These are phyloP conservation scores for Fratercula arctica DNA, from an alignment of 2,797 vertebrate species.

Conservation along the genomic window DNA sequence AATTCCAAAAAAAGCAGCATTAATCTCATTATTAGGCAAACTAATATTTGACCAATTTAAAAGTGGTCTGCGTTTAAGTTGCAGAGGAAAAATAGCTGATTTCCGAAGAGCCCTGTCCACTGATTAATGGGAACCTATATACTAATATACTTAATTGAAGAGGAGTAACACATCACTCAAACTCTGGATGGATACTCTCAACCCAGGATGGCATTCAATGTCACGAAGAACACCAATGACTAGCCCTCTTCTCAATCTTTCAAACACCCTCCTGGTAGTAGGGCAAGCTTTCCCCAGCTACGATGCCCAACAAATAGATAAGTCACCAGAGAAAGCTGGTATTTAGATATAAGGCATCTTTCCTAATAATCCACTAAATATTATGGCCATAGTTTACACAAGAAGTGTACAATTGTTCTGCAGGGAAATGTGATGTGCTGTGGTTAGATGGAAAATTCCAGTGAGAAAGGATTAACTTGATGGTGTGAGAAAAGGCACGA, in stretches of 20 bases:
- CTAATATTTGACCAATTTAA: background rate
- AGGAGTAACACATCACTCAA: background rate
- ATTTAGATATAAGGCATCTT: background rate
- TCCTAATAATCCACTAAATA: background rate
- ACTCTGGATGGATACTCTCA: background rate
- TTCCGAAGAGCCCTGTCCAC: background rate
- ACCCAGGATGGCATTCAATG: background rate
- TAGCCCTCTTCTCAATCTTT: background rate
- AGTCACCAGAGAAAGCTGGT: background rate
- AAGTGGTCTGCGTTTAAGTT: background rate
- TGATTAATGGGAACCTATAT: background rate
- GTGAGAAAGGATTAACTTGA: background rate
- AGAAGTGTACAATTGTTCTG: background rate
- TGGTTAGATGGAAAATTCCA: background rate
- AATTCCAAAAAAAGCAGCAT: background rate
- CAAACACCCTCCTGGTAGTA: background rate
- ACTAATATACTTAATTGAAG: background rate
- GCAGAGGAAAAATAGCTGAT: background rate
- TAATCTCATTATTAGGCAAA: background rate
- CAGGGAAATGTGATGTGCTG: background rate
- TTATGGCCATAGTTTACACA: background rate
- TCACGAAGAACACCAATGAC: background rate
- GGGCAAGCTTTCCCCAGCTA: background rate
- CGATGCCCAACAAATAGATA: background rate
- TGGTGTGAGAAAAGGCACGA: background rate